Conservation (phyloP, 2,113 vertebrate genomes). For the Junco hyemalis region DNA sequence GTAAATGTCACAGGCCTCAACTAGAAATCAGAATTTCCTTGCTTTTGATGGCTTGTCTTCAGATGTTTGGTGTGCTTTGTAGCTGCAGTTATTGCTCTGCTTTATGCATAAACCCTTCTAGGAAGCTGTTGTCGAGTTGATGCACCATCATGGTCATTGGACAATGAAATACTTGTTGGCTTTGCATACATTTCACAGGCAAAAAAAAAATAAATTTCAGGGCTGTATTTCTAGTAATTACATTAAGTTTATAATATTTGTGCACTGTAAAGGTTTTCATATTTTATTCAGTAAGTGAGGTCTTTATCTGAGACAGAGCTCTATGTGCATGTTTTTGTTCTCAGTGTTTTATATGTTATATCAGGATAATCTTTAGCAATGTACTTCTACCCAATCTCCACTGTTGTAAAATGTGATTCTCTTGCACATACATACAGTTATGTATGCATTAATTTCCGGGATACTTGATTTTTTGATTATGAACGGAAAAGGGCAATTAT, state of each 20-base stretch:
- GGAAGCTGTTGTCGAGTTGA: background rate
- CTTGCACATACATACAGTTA: background rate
- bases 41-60: slow-evolving; percentile 54
- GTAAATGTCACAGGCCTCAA: slow-evolving; percentile 64
- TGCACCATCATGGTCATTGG: background rate
- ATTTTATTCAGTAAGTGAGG: background rate
- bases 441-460: background rate
- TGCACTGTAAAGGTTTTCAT: background rate
- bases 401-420: background rate
- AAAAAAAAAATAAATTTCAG: background rate
- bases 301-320: background rate
- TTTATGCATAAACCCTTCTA: background rate
- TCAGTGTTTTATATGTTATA: background rate
- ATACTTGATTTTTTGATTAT: background rate
- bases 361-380: background rate
- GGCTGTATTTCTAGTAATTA: background rate
- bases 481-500: background rate
- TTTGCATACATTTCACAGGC: background rate
- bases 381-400: background rate
- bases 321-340: background rate
- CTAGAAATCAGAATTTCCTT: slow-evolving; percentile 55
- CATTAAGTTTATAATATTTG: background rate
- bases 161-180: background rate
- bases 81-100: background rate
- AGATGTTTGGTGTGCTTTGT: slow-evolving; percentile 37